phyloP scores from a whole-genome alignment of 2,113 vertebrate species.

The Dascyllus trimaculatus region DNA sequence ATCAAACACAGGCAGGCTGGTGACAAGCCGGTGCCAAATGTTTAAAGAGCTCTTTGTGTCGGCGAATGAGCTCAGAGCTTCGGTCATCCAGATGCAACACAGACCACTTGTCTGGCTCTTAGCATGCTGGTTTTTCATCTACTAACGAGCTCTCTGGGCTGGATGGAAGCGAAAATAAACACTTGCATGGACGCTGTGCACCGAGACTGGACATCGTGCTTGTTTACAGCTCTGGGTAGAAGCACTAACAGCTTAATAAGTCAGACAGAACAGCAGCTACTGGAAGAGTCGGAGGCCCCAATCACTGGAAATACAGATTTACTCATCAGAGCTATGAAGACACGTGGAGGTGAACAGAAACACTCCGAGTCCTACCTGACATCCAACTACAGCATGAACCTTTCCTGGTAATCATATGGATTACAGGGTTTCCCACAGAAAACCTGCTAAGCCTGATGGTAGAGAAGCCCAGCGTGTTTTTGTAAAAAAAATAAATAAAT shows the following conservation, averaged over 20 bases:
- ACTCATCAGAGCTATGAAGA: not conserved
- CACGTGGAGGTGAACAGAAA: not conserved
- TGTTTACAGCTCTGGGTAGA: not conserved
- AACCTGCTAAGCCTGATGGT: no score
- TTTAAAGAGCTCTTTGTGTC: slow-evolving; percentile 63
- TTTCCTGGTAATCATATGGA: not conserved
- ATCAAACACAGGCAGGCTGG: slow-evolving; percentile 54
- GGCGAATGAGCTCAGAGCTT: slow-evolving; percentile 52
- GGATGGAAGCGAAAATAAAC: not conserved
- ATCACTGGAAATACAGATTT: slow-evolving; percentile 18
- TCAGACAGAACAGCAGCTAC: slow-evolving; percentile 11
- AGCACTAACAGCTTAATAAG: not conserved
- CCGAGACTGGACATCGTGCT: not conserved
- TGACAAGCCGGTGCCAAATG: slow-evolving; percentile 39
- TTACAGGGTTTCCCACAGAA: no score
- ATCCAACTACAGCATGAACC: slow-evolving; percentile 3
- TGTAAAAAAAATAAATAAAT: no score
- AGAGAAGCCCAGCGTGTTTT: no score
- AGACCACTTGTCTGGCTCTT: slow-evolving; percentile 17
- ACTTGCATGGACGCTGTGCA: not conserved
- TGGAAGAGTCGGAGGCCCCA: not conserved
- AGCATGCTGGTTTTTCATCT: not conserved
- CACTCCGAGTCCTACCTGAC: not conserved
- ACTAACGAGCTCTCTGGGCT: no score
- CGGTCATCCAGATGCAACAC: slow-evolving; percentile 46